Percentiles rank a stretch among this genome's conserved stretches.
Conservation (phyloP, 2,888 invertebrate genomes). For the Ischnus inquisitorius region DNA sequence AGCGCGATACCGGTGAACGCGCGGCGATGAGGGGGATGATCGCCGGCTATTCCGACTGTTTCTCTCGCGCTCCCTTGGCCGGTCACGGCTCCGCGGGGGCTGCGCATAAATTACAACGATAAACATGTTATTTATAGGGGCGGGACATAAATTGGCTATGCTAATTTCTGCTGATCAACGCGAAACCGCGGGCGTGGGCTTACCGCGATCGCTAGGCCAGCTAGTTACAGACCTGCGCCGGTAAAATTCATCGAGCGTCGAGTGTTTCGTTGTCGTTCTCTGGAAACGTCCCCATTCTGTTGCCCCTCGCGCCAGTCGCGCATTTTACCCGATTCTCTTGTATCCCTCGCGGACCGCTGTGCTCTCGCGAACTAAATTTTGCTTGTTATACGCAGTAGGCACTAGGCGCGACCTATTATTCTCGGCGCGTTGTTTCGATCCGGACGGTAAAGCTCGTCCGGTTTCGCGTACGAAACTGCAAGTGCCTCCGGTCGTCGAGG, state of each 20-base stretch:
- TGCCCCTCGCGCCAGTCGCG: constrained; percentile 21
- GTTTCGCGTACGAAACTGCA: constrained; percentile 51
- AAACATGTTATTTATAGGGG: constrained; percentile 85
- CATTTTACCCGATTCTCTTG: constrained; percentile 34
- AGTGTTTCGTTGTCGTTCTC: constrained; percentile 46
- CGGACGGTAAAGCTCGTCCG: constrained; percentile 63
- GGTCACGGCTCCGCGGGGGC: constrained; percentile 27
- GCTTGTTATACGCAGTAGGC: constrained; percentile 36
- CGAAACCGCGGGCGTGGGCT: constrained; percentile 77
- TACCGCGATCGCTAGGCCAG: constrained; percentile 69
- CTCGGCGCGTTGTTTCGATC: constrained; percentile 63
- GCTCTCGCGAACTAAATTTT: constrained; percentile 49
- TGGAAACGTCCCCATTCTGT: constrained; percentile 20
- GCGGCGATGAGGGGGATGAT: constrained; percentile 45
- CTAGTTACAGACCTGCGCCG: constrained; percentile 48
- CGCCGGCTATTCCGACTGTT: constrained; percentile 21
- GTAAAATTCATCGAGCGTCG: constrained; percentile 69
- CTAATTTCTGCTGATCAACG: constrained; percentile 84
- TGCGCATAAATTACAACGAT: constrained; percentile 84
- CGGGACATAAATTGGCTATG: constrained; percentile 84
- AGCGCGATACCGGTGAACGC: constrained; percentile 49
- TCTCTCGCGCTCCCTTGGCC: constrained; percentile 19
- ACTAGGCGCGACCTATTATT: constrained; percentile 60
- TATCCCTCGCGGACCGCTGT: constrained; percentile 24
- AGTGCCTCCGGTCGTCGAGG: constrained; percentile 55